Evolutionary conservation across 2,797 vertebrate species (phyloP).

Genomic region (Amblyraja radiata): DNA sequence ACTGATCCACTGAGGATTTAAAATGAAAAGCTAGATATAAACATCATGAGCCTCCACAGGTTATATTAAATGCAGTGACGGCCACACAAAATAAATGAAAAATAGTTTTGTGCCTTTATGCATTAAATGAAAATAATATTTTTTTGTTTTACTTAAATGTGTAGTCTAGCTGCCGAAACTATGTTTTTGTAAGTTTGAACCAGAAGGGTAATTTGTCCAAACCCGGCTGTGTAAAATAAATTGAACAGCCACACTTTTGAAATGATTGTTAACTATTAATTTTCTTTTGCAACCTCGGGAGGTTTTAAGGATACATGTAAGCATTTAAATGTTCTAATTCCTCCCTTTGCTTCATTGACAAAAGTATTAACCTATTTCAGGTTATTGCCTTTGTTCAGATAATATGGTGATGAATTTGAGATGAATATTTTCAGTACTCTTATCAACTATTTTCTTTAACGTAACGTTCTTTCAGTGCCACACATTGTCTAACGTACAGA

Average conservation of each 20-base stretch:
- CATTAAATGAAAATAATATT: background rate
- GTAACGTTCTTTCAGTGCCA: background rate
- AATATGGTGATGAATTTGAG: background rate
- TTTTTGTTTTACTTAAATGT: slow-evolving; percentile 10
- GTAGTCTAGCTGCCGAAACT: background rate
- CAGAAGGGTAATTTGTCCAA: background rate
- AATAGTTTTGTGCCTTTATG: slow-evolving; percentile 8
- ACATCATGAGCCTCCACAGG: background rate
- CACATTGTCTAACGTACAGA: background rate
- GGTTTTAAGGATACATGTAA: background rate
- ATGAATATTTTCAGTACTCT: background rate
- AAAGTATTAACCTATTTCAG: background rate
- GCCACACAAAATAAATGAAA: slow-evolving; percentile 2
- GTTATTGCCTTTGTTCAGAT: slow-evolving; percentile 1
- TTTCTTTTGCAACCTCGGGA: background rate
- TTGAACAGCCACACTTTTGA: background rate
- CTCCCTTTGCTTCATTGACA: background rate
- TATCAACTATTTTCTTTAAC: background rate
- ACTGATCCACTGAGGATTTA: background rate
- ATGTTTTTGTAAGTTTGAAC: background rate
- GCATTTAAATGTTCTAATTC: background rate
- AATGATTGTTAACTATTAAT: slow-evolving; percentile 2
- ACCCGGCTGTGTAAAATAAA: background rate
- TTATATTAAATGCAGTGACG: background rate
- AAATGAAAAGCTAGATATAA: background rate